phyloP scores from a whole-genome alignment of 2,797 vertebrate genomes.

The Brachyrhaphis roseni region DNA sequence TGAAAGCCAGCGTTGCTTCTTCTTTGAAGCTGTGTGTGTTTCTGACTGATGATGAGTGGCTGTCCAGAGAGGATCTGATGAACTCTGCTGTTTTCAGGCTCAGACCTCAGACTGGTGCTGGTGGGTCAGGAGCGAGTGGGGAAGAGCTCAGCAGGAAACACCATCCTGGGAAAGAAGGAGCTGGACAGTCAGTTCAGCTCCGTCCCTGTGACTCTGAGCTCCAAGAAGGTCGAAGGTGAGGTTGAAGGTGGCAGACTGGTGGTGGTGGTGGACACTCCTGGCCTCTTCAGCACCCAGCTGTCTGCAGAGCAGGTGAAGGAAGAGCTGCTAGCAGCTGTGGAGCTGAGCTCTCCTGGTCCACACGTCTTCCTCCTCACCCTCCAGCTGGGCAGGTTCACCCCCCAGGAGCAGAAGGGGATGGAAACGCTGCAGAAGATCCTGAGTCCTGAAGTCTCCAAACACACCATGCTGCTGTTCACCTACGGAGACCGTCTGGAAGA shows the following conservation, averaged over 20 bases:
- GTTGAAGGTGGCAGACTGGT: not conserved
- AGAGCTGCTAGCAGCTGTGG: not conserved
- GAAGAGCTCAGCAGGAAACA: slow-evolving; percentile 6
- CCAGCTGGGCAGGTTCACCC: slow-evolving; percentile 18
- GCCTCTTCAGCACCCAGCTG: slow-evolving; percentile 12
- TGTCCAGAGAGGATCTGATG: not conserved
- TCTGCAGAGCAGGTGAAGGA: slow-evolving; percentile 4
- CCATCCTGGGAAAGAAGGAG: slow-evolving; percentile 11
- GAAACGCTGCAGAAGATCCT: not conserved
- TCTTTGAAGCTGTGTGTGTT: not conserved
- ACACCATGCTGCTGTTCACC: slow-evolving; percentile 21
- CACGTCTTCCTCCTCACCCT: slow-evolving; percentile 23
- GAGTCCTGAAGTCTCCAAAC: slow-evolving; percentile 3
- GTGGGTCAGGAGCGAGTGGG: slow-evolving; percentile 18
- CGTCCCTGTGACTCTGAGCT: slow-evolving; percentile 3
- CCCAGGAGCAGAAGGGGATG: slow-evolving; percentile 8
- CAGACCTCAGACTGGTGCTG: slow-evolving; percentile 25
- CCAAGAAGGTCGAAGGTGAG: not conserved
- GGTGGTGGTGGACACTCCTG: slow-evolving; percentile 5
- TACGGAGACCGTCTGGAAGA: slow-evolving; percentile 14
- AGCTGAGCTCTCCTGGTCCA: slow-evolving; percentile 20
- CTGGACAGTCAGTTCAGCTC: slow-evolving; percentile 6
- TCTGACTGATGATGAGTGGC: not conserved
- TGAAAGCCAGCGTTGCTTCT: not conserved
- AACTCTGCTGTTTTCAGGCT: slow-evolving; percentile 10